A percentile compares a stretch with the other conserved stretches of the same genome.
Evolutionary conservation across 2,113 vertebrate genomes (phyloP).

Genomic region (Ursus arctos): DNA sequence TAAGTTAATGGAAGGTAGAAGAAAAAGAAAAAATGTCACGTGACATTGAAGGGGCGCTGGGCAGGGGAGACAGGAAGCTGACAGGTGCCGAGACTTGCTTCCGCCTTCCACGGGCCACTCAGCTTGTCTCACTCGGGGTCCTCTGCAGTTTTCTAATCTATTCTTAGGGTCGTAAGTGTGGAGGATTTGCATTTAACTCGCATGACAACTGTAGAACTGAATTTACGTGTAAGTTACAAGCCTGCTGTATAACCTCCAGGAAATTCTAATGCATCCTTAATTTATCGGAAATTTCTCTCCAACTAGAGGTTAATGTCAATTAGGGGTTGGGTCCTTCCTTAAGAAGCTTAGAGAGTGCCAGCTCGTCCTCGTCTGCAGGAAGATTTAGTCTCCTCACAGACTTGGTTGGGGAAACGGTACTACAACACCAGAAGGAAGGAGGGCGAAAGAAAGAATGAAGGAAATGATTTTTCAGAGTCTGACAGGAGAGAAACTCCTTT

Average conservation of each 20-base stretch:
- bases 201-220: neutral
- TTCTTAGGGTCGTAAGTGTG: neutral
- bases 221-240: neutral
- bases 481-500: constrained; percentile 58
- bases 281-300: constrained; percentile 28
- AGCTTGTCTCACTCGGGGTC: neutral
- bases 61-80: neutral
- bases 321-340: neutral
- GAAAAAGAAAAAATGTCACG: neutral
- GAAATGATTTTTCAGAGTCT: constrained; percentile 64
- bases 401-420: neutral
- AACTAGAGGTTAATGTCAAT: constrained; percentile 27
- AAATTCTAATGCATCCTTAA: neutral
- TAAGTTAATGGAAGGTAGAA: neutral
- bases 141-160: neutral
- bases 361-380: neutral
- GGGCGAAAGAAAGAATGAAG: constrained; percentile 6
- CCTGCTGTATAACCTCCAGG: neutral
- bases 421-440: neutral
- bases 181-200: neutral
- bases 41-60: neutral
- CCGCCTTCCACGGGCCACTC: neutral
- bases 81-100: neutral
- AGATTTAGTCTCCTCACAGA: neutral
- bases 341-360: neutral